A percentile compares a stretch with the other conserved stretches of the same genome.
Evolutionary conservation across 2,797 vertebrate species (phyloP).

Genomic region (Bradypus variegatus): DNA sequence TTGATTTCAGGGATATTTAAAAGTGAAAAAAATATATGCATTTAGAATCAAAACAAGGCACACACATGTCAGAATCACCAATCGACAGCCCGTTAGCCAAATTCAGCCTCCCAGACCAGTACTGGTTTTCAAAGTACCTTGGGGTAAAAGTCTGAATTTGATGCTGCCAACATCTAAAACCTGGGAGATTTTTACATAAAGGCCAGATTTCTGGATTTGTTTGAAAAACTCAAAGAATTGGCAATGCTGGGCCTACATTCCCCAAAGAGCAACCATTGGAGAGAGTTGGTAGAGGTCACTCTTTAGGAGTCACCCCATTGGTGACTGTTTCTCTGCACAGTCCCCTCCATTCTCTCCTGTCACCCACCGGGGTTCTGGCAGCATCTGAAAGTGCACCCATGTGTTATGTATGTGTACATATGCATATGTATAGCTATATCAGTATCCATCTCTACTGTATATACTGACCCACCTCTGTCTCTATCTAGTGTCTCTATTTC

Average conservation of each 20-base stretch:
- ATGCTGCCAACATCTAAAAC: background rate
- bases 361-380: background rate
- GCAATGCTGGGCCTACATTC: background rate
- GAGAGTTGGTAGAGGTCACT: background rate
- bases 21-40: background rate
- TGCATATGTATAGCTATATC: background rate
- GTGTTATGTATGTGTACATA: background rate
- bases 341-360: rapidly evolving
- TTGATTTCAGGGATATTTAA: background rate
- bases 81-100: background rate
- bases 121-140: background rate
- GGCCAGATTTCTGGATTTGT: background rate
- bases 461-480: background rate
- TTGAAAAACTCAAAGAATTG: background rate
- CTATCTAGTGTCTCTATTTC: background rate
- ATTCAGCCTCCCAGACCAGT: background rate
- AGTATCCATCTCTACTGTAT: background rate
- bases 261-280: background rate
- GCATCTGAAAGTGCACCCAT: no score
- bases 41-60: background rate
- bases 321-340: background rate
- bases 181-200: background rate
- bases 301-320: background rate
- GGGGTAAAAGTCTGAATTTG: background rate
- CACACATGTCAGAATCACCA: background rate